phyloP scores from a whole-genome alignment of 37 sponge, comb jelly and placozoan species.

The Theonella swinhoei region DNA sequence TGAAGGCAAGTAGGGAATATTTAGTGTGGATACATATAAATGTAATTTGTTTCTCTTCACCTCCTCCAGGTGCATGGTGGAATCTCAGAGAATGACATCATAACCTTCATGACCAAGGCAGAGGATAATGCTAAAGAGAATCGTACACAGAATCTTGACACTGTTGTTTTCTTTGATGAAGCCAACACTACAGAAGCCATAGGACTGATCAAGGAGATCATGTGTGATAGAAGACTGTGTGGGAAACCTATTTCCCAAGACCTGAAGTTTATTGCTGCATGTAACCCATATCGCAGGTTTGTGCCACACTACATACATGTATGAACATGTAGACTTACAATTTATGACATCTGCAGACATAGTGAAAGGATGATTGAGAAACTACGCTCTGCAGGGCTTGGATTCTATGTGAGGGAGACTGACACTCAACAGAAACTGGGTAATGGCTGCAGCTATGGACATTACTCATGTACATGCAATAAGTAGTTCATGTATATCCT shows the following conservation, averaged over 20 bases:
- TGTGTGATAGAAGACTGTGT: slow-evolving; percentile 92
- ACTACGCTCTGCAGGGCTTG: slow-evolving; percentile 88
- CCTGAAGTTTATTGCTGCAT: slow-evolving; percentile 96
- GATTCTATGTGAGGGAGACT: slow-evolving; percentile 62
- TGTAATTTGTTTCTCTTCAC: neutral
- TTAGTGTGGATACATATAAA: neutral
- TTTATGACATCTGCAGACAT: slow-evolving; percentile 49
- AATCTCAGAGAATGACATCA: slow-evolving; percentile 68
- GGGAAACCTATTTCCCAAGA: slow-evolving; percentile 74
- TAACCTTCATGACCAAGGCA: slow-evolving; percentile 53
- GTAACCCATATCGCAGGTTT: slow-evolving; percentile 94
- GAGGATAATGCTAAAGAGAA: slow-evolving; percentile 61
- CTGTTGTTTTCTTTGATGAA: slow-evolving; percentile 98
- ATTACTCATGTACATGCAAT: neutral
- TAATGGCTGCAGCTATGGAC: neutral
- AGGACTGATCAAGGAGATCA: slow-evolving; percentile 97
- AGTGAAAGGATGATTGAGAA: slow-evolving; percentile 81
- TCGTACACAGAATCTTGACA: slow-evolving; percentile 36
- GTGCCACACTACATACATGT: neutral
- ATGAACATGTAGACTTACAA: neutral
- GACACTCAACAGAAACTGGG: slow-evolving; percentile 69
- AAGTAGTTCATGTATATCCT: no score
- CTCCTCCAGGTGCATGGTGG: slow-evolving; percentile 88
- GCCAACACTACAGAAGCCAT: slow-evolving; percentile 96
- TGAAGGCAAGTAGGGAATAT: slow-evolving; percentile 79